Base-by-base conservation (phyloP, 2,888 invertebrate species). In the Clivina fossor region DNA sequence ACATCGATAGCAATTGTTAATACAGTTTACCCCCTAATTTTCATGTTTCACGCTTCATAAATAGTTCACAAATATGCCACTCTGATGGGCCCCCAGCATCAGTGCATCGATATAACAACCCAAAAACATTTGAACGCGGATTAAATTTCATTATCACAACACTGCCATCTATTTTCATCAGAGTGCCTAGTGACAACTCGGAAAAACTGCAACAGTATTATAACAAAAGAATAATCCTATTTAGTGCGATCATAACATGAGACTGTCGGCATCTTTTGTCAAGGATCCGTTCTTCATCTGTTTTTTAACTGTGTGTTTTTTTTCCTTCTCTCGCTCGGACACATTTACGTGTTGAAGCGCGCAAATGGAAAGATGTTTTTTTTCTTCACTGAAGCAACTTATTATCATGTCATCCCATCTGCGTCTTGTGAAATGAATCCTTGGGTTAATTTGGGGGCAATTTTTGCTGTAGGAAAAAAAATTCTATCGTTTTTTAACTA, bases 1-100 rank as follows among this genome's bases (percentile, higher is more conserved):
- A n/a, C n/a, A n/a, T n/a, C n/a, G n/a, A n/a, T n/a, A n/a, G n/a
- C n/a, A n/a, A n/a, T n/a, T n/a, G n/a, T n/a, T n/a, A n/a, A n/a
- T n/a, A n/a, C n/a, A n/a, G n/a, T 22, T 18, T 28, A 19, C 47
- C 46, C 64, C 63, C 61, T 61, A 65, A 66, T 64, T 66, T 65
- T 61, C 67, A 56, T 56, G 60, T 68, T 63, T 64, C 60, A 66
- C 62, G 68, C 61, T 65, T 64, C 66, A 66, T 66, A 63, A 46
- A 60, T 62, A 65, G 58, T 58, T 46, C 58, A 59, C 63, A 66
- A 64, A 60, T 50, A 61, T 58, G 56, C 58, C 54, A 47, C 48
- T 59, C 48, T 55, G 53, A n/a, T n/a, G n/a, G n/a, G n/a, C n/a
- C n/a, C n/a, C n/a, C 47, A 54, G 53, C 44, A 30, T 37, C 37